These are phyloP conservation scores for Elephantulus edwardii DNA, from an alignment of 2,113 vertebrate genomes.

Conservation along the genomic window DNA sequence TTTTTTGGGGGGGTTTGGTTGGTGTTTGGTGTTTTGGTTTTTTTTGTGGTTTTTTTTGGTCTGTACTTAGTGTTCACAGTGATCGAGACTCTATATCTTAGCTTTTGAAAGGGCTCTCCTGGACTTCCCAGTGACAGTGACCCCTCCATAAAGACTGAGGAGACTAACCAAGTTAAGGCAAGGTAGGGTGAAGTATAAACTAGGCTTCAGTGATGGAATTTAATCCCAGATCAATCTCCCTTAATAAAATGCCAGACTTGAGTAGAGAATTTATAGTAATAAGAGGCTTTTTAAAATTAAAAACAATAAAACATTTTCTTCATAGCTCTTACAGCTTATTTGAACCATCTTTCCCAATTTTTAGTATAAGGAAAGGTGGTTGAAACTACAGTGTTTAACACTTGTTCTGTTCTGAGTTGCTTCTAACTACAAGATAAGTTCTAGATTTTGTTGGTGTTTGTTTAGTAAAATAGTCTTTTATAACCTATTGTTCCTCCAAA, in stretches of 20 bases:
- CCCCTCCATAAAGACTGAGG: slow-evolving; percentile 72
- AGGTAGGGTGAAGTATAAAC: not conserved
- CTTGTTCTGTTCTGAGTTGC: not conserved
- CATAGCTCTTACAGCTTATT: slow-evolving; percentile 44
- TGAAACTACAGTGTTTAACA: not conserved
- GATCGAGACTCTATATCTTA: slow-evolving; percentile 62
- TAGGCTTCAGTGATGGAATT: slow-evolving; percentile 23
- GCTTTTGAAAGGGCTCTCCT: slow-evolving; percentile 69
- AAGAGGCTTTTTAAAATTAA: not conserved
- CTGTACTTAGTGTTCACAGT: slow-evolving; percentile 46
- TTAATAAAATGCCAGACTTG: slow-evolving; percentile 65
- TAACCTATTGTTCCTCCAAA: not conserved
- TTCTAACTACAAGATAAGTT: slow-evolving; percentile 1
- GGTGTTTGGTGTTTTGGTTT: too few relatives aligned
- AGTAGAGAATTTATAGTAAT: not conserved
- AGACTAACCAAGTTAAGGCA: not conserved
- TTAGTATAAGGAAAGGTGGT: not conserved
- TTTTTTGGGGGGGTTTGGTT: too few relatives aligned
- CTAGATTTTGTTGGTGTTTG: not conserved
- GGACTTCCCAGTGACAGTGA: slow-evolving; percentile 75
- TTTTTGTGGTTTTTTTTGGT: too few relatives aligned
- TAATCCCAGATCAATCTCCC: slow-evolving; percentile 76
- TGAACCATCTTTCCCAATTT: not conserved
- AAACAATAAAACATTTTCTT: slow-evolving; percentile 60
- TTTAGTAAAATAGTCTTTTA: not conserved